Base-by-base conservation (phyloP, 2,888 invertebrate species). In the Stenodera caucasica region DNA sequence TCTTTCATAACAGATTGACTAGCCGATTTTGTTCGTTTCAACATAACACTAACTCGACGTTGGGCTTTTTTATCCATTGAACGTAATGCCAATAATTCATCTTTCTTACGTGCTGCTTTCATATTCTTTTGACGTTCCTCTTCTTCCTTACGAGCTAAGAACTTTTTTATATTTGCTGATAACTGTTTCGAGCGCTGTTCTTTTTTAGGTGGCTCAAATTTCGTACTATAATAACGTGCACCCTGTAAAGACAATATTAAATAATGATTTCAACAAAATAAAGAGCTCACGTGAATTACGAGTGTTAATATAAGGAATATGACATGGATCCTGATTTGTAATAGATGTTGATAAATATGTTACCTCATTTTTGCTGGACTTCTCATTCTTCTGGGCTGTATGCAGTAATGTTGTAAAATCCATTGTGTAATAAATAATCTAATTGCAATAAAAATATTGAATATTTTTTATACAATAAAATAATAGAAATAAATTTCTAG, bases 1-100 rank as follows among this genome's bases (percentile, higher is more conserved):
- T 94, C 94, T 49, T 87, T 89, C 65, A 94, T 81, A 1, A 91
- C 94, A 2, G 94, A 89, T 76, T 94, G 93, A 77, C 93, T 94
- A 0, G 94, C 94, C 6, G 94, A 91, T 80, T 94, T 95, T 8
- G 93, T 93, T 0, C 92, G 88, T 81, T 93, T 94, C 40, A 94
- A 81, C 84, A 80, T 85, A 67, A 76, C 80, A 72, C 75, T 80
- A 5, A 81, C 80, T 7, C 81, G 68, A 14, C 77, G 71, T 11
- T 77, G 77, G 26, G 81, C 80, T 69, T 81, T 81, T 64, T 79
- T 80, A 67, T 81, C 81, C 76, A 45, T 45, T 12, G 45, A 18
- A 23, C 90, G 82, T 81, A 87, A 82, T 0, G 89, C 85, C 35
- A 85, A 73, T 51, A 90, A 74, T 58, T 87, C 86, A 0, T 90